Evolutionary conservation across 1,140 invertebrate genomes (phyloP).

Genomic region (Brachystomella parvula): DNA sequence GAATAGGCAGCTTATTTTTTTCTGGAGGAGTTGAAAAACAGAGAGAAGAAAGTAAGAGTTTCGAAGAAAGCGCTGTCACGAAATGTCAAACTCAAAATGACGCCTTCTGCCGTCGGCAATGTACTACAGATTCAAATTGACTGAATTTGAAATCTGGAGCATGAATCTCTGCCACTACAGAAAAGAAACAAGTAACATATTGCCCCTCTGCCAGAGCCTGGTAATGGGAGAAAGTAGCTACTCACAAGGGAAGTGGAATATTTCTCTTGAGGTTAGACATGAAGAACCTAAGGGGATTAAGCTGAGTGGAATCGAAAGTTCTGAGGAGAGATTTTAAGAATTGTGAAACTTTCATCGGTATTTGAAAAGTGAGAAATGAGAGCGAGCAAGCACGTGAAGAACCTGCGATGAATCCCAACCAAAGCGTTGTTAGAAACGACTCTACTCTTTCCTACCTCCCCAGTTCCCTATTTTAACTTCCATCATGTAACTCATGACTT

Average conservation of each 20-base stretch:
- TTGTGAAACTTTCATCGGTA: neutral
- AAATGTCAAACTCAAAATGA: slow-evolving; percentile 34
- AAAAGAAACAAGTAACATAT: neutral
- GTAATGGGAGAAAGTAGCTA: slow-evolving; percentile 6
- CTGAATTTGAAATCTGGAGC: slow-evolving; percentile 6
- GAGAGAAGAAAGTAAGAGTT: no score
- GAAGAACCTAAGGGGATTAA: neutral
- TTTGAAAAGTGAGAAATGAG: neutral
- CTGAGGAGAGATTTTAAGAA: no score
- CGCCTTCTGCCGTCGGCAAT: slow-evolving; percentile 16
- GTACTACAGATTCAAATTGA: slow-evolving; percentile 19
- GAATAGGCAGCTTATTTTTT: no score
- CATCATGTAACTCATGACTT: neutral
- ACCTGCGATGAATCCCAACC: no score
- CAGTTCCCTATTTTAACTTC: neutral
- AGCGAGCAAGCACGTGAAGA: no score
- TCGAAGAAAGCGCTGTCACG: no score
- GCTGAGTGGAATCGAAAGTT: slow-evolving; percentile 8
- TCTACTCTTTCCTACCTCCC: neutral
- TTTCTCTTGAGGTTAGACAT: slow-evolving; percentile 5
- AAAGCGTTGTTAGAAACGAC: neutral
- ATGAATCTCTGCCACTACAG: neutral
- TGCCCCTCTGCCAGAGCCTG: neutral
- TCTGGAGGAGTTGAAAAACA: no score
- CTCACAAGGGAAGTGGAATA: neutral